phyloP scores from a whole-genome alignment of 2,113 vertebrate genomes.

The Pholis gunnellus region DNA sequence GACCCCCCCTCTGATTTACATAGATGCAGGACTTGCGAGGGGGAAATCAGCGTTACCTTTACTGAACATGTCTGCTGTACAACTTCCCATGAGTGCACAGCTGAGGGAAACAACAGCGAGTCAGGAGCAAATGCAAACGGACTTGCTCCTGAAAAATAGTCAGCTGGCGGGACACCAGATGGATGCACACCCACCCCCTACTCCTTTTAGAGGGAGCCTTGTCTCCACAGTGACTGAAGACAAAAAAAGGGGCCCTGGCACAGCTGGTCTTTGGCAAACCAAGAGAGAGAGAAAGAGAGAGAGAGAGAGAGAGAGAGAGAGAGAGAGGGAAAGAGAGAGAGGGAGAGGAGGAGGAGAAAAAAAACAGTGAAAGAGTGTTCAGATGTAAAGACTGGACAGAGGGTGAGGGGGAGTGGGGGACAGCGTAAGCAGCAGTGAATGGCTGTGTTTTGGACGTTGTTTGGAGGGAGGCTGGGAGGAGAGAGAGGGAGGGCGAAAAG shows the following conservation, averaged over 20 bases:
- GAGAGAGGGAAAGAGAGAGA: background rate
- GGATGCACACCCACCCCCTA: conserved; percentile 44
- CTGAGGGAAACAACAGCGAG: background rate
- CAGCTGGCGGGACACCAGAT: conserved; percentile 63
- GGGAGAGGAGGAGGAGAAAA: background rate
- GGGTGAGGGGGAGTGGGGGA: conserved; percentile 65
- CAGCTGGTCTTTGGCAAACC: conserved; percentile 75
- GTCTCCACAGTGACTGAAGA: conserved; percentile 78
- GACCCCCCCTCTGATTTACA: background rate
- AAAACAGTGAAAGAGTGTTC: conserved; percentile 54
- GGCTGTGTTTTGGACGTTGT: conserved; percentile 17
- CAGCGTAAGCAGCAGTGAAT: conserved; percentile 41
- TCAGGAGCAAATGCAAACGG: conserved; percentile 1
- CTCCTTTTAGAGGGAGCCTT: conserved; percentile 57
- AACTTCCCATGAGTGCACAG: background rate
- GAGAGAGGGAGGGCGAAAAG: conserved; percentile 9
- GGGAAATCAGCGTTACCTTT: background rate
- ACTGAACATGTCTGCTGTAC: background rate
- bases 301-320: background rate
- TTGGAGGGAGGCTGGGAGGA: conserved; percentile 9
- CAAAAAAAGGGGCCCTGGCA: conserved; percentile 76
- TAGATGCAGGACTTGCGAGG: background rate
- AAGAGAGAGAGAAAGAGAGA: conserved; percentile 2
- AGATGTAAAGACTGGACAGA: conserved; percentile 61
- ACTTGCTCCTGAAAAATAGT: conserved; percentile 31